Percentiles rank a stretch among this genome's conserved stretches.
Evolutionary conservation across 2,888 invertebrate genomes (phyloP).

Genomic region (Cephus pulcher): DNA sequence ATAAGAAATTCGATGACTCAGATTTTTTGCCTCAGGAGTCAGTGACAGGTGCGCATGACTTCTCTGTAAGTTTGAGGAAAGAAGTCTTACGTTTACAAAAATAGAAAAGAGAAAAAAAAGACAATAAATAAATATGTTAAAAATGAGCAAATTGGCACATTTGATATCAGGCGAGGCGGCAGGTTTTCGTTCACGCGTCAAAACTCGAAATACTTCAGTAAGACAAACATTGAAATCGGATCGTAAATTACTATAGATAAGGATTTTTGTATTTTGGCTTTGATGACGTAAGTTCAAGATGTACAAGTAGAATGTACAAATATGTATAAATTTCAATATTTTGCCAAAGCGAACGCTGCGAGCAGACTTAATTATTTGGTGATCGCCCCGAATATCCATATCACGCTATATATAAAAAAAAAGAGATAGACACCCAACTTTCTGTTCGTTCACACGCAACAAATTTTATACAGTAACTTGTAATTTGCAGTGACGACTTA

Average conservation of each 20-base stretch:
- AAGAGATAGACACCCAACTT: neutral
- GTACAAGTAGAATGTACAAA: neutral
- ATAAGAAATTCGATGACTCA: neutral
- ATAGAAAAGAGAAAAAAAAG: neutral
- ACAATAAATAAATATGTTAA: neutral
- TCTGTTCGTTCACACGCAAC: too few relatives aligned
- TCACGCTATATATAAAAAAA: neutral
- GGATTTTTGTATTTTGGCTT: neutral
- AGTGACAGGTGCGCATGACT: neutral
- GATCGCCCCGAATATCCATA: neutral
- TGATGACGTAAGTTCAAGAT: neutral
- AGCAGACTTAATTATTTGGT: neutral
- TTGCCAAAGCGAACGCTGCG: neutral
- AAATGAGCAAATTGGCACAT: neutral
- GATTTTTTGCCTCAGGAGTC: neutral
- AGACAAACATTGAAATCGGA: neutral
- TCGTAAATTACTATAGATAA: neutral
- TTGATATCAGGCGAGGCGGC: neutral
- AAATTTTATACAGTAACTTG: neutral
- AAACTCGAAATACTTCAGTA: neutral
- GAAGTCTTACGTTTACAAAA: neutral
- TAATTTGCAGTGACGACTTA: neutral
- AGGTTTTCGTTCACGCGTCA: neutral
- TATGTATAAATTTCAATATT: neutral
- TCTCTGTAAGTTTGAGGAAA: neutral